phyloP scores from a whole-genome alignment of 2,113 vertebrate species.

The Pyrgilauda ruficollis region DNA sequence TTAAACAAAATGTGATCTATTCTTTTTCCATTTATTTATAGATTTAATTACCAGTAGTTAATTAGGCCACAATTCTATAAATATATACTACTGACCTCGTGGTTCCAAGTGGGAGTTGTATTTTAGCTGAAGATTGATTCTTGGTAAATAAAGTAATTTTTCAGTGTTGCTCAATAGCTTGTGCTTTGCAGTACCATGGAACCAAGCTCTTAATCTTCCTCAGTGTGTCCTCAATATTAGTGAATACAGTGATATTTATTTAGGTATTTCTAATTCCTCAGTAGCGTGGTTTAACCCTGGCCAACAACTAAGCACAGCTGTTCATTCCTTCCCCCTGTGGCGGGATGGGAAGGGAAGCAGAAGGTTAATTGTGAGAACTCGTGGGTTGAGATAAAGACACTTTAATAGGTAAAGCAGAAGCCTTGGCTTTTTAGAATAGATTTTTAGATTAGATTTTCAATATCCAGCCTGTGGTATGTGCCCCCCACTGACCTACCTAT shows the following conservation, averaged over 20 bases:
- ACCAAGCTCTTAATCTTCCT: background rate
- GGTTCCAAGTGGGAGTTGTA: background rate
- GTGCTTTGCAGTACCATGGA: background rate
- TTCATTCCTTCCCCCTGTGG: background rate
- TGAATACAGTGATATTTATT: background rate
- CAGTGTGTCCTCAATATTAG: background rate
- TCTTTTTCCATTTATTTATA: background rate
- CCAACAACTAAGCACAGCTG: background rate
- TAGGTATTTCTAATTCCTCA: background rate
- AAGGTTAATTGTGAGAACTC: background rate
- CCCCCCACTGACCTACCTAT: background rate
- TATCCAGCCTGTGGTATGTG: background rate
- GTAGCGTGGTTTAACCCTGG: background rate
- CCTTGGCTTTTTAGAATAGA: background rate
- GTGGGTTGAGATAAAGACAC: background rate
- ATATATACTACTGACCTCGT: background rate
- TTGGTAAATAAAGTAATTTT: background rate
- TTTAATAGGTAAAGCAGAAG: background rate
- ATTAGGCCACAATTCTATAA: background rate
- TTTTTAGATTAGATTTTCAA: background rate
- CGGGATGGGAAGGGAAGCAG: background rate
- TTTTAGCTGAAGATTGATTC: background rate
- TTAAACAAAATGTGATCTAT: conserved; percentile 2
- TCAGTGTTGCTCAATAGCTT: background rate
- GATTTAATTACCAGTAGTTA: background rate